Conservation (phyloP, 2,888 invertebrate genomes). For the Ennomos erosarius region DNA sequence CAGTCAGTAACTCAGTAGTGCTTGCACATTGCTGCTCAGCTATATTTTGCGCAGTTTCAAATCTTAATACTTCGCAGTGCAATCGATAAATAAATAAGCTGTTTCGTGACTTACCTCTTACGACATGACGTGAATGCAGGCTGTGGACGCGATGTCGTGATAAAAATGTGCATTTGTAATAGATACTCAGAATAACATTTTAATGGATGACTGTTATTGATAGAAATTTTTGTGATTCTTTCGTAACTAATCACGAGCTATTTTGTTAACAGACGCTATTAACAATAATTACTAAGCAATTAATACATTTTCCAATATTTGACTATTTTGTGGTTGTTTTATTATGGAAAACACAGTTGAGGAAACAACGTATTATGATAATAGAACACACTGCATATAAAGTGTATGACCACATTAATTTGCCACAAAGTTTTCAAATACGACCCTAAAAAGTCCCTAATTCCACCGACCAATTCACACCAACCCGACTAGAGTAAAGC, state of each 20-base stretch:
- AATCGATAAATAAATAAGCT: constrained; percentile 20
- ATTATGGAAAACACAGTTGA: too few relatives aligned
- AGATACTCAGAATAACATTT: constrained; percentile 11
- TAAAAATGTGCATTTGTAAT: constrained; percentile 37
- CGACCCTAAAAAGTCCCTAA: constrained; percentile 1
- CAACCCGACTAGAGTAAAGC: constrained; percentile 39
- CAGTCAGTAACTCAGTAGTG: too few relatives aligned
- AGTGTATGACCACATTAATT: too few relatives aligned
- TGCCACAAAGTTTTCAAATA: not conserved
- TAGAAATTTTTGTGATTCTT: constrained; percentile 5
- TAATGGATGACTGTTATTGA: constrained; percentile 14
- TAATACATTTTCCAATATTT: too few relatives aligned
- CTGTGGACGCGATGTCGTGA: constrained; percentile 24
- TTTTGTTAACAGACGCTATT: too few relatives aligned
- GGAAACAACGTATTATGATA: too few relatives aligned
- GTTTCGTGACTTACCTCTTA: constrained; percentile 38
- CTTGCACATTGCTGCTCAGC: too few relatives aligned
- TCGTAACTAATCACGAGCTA: not conserved
- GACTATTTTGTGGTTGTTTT: too few relatives aligned
- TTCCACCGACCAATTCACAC: constrained; percentile 42
- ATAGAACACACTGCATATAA: too few relatives aligned
- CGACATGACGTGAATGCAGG: constrained; percentile 18
- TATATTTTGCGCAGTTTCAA: constrained; percentile 7
- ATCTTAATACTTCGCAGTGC: constrained; percentile 16
- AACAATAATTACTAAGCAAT: too few relatives aligned